Evolutionary conservation across 2,888 invertebrate genomes (phyloP), one percentile per base, ranked within the genome.

Genomic region (Troides oblongomaculatus): DNA sequence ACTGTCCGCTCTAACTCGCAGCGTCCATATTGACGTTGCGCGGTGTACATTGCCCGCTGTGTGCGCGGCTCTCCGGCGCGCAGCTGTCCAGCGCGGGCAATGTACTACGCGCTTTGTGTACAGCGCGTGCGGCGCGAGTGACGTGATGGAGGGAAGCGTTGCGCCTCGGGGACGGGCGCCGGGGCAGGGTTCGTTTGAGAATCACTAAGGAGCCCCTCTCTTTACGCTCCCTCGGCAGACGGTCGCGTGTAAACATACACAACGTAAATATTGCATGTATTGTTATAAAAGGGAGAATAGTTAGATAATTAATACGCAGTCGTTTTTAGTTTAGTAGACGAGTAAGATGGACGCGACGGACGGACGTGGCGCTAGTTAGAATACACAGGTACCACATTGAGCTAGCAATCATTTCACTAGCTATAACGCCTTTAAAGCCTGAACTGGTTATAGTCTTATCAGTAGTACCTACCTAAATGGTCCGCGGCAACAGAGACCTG

Each of bases 191-290:
- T 67, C 64, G 64, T 68, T 68, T 39, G 69, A 62, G 68, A 68
- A 25, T 23, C 23, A n/a, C n/a, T 53, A 36, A 50, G 53, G 62
- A 69, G 64, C 70, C 75, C 75, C 74, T 71, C 72, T 73, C 74
- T 72, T 72, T 64, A 59, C 58, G 66, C 67, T 72, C 76, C 75
- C 75, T 59, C 62, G 73, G 68, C 73, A 72, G 70, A 72, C 72
- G 69, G 62, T 65, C 67, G 68, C 70, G 70, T 74, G 75, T 76
- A 70, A 67, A 70, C 70, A 70, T 18, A 46, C 30, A 68, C 71
- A 71, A 72, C 73, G 73, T 64, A 70, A 73, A 73, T 72, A 72
- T 74, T 73, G 72, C 71, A 75, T 72, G 68, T 69, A 73, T 70
- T 70, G 60, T 53, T 14, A 25, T 36, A 36, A n/a, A 59, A 59